Evolutionary conservation across 2,888 invertebrate species (phyloP).

Genomic region (Brassicogethes aeneus): DNA sequence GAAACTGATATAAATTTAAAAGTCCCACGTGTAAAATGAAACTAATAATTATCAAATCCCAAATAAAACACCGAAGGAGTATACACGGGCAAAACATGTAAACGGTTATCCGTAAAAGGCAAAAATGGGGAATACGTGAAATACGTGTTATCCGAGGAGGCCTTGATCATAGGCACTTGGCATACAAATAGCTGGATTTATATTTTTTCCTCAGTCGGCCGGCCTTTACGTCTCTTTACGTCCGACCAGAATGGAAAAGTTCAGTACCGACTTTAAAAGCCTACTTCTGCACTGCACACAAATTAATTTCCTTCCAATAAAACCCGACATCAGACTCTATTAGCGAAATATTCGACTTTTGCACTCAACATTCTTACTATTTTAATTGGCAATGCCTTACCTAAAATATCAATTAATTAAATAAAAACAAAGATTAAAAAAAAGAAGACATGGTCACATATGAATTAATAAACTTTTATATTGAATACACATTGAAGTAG

Average conservation of each 20-base stretch:
- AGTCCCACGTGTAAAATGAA: constrained; percentile 8
- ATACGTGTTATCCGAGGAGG: constrained; percentile 31
- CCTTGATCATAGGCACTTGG: constrained; percentile 32
- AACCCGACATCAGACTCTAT: no score
- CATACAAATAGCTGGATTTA: constrained; percentile 34
- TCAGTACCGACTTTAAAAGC: neutral
- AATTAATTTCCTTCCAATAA: no score
- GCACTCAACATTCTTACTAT: no score
- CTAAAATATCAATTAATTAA: no score
- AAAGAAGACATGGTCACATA: no score
- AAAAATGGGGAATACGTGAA: constrained; percentile 31
- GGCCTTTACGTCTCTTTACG: constrained; percentile 14
- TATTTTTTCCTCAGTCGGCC: constrained; percentile 20
- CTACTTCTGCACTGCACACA: no score
- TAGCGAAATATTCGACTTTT: no score
- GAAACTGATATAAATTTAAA: constrained; percentile 3
- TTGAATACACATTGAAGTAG: no score
- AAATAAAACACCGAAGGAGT: constrained; percentile 8
- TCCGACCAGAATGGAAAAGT: constrained; percentile 14
- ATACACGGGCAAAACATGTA: constrained; percentile 21
- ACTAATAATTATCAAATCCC: constrained; percentile 15
- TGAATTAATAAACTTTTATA: no score
- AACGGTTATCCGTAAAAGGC: constrained; percentile 26
- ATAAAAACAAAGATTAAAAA: no score
- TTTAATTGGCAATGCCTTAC: no score